Conservation (phyloP, 2,113 vertebrate genomes). For the Paracanthobrama guichenoti region DNA sequence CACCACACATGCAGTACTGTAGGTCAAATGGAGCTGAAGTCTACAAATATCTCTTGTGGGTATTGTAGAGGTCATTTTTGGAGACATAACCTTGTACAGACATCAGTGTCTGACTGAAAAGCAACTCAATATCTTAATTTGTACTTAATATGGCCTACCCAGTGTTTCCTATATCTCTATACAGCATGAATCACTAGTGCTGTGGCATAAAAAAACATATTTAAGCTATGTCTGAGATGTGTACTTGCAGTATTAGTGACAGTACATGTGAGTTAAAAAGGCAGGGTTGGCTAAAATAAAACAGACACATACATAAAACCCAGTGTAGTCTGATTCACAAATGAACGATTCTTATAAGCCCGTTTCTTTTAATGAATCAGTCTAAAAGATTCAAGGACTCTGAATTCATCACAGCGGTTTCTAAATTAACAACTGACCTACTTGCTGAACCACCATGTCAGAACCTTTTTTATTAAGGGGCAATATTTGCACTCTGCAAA, state of each 20-base stretch:
- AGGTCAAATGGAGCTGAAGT: constrained; percentile 16
- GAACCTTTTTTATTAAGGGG: not conserved
- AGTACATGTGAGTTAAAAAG: not conserved
- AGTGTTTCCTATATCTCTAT: not conserved
- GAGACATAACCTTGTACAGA: not conserved
- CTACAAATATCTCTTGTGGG: not conserved
- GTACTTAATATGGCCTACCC: not conserved
- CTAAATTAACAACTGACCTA: constrained; percentile 4
- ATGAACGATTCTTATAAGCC: not conserved
- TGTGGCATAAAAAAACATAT: not conserved
- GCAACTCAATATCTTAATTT: not conserved
- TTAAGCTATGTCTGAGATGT: not conserved
- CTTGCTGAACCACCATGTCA: not conserved
- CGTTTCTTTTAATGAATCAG: not conserved
- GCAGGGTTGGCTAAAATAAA: too few species aligned
- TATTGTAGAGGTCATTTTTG: not conserved
- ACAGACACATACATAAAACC: not conserved
- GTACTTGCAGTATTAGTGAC: not conserved
- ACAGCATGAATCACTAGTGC: not conserved
- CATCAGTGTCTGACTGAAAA: not conserved
- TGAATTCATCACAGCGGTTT: not conserved
- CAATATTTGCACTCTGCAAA: not conserved
- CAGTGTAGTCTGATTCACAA: not conserved
- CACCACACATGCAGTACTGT: not conserved
- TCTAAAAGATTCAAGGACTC: not conserved